phyloP scores from a whole-genome alignment of 2,113 vertebrate genomes.

The Sporophila hypoxantha region DNA sequence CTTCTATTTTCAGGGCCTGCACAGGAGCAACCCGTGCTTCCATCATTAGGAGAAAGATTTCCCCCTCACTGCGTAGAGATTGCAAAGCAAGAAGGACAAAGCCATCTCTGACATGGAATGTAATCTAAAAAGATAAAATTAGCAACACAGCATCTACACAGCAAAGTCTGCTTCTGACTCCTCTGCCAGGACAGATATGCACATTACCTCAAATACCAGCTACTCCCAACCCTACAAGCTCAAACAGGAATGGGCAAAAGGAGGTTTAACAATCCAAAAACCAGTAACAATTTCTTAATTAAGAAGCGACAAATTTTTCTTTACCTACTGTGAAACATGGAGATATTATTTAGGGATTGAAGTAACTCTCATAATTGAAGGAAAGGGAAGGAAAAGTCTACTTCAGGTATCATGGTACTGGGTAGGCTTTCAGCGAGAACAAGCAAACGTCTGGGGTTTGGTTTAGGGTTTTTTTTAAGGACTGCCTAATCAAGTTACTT shows the following conservation, averaged over 20 bases:
- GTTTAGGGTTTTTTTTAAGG: neutral
- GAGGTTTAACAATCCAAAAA: neutral
- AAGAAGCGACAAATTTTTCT: neutral
- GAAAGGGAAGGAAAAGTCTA: neutral
- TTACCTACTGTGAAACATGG: neutral
- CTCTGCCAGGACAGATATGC: neutral
- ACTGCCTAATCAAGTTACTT: neutral
- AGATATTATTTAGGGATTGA: neutral
- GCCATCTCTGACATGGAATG: neutral
- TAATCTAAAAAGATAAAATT: neutral
- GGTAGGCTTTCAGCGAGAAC: neutral
- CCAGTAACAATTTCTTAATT: neutral
- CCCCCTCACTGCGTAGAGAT: fast-evolving
- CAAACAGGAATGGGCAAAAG: neutral
- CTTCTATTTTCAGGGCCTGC: neutral
- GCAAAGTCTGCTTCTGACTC: neutral
- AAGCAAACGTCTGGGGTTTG: neutral
- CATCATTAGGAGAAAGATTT: neutral
- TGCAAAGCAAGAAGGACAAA: neutral
- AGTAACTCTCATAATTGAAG: neutral
- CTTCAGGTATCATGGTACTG: neutral
- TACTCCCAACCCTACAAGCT: neutral
- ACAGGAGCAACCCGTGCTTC: neutral
- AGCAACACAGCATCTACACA: neutral
- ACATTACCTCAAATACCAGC: neutral